phyloP scores from a whole-genome alignment of 2,888 invertebrate genomes.

The Drosophila niveifrons region DNA sequence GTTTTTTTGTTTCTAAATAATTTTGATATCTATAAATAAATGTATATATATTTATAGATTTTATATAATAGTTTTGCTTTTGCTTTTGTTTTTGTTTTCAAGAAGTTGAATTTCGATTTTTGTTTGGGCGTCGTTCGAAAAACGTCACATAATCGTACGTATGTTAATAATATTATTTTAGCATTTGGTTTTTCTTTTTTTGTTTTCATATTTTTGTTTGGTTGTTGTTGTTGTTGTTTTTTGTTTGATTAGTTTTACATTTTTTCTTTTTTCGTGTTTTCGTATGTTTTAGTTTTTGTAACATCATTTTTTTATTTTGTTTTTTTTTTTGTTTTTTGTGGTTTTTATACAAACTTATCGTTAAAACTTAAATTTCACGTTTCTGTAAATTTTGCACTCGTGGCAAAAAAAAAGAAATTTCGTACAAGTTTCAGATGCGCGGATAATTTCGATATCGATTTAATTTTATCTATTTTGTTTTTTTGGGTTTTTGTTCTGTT shows the following conservation, averaged over 20 bases:
- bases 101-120: slow-evolving; percentile 87
- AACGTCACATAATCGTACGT: slow-evolving; percentile 83
- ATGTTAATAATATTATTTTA: slow-evolving; percentile 42
- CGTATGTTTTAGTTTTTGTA: slow-evolving; percentile 48
- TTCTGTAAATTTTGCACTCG: slow-evolving; percentile 32
- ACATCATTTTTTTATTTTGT: slow-evolving; percentile 40
- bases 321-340: slow-evolving; percentile 23
- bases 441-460: slow-evolving; percentile 7
- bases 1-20: slow-evolving; percentile 9
- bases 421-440: slow-evolving; percentile 29
- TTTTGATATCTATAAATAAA: slow-evolving; percentile 44
- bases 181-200: slow-evolving; percentile 44
- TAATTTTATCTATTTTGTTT: too few relatives aligned
- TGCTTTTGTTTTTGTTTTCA: slow-evolving; percentile 80
- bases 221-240: slow-evolving; percentile 47
- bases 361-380: slow-evolving; percentile 63
- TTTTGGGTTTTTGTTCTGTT: slow-evolving; percentile 22
- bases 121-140: slow-evolving; percentile 86
- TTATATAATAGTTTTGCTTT: slow-evolving; percentile 20
- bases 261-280: slow-evolving; percentile 22
- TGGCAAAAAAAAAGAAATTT: slow-evolving; percentile 40
- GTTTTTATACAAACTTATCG: slow-evolving; percentile 67
- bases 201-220: slow-evolving; percentile 46
- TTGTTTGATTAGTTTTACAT: slow-evolving; percentile 27
- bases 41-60: slow-evolving; percentile 41